Percentiles rank a stretch among this genome's conserved stretches.
Conservation (phyloP, 2,113 vertebrate species). For the Macquaria australasica region DNA sequence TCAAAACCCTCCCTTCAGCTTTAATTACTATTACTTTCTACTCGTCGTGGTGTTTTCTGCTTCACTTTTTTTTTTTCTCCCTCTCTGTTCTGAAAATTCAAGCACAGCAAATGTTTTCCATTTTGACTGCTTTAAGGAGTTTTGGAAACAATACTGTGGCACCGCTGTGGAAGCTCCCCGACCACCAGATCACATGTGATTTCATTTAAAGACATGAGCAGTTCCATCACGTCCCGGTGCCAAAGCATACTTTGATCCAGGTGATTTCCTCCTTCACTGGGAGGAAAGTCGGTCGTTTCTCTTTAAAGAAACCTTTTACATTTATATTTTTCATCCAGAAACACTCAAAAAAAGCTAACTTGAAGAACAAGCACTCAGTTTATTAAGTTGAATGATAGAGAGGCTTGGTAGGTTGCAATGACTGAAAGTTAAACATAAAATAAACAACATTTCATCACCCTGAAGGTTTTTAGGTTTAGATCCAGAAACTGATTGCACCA, state of each 20-base stretch:
- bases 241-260: slow-evolving; percentile 75
- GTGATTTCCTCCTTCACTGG: slow-evolving; percentile 69
- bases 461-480: slow-evolving; percentile 2
- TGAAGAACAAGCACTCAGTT: not conserved
- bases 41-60: slow-evolving; percentile 54
- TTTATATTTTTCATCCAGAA: slow-evolving; percentile 13
- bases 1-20: slow-evolving; percentile 61
- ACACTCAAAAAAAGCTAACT: not conserved
- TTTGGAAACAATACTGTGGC: slow-evolving; percentile 69
- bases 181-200: slow-evolving; percentile 73
- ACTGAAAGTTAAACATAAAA: not conserved
- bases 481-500: slow-evolving; percentile 16
- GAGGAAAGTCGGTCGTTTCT: not conserved
- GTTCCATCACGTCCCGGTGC: slow-evolving; percentile 63
- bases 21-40: slow-evolving; percentile 49
- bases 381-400: not conserved
- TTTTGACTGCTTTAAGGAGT: slow-evolving; percentile 63
- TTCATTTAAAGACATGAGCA: slow-evolving; percentile 69
- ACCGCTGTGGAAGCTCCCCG: slow-evolving; percentile 53
- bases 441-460: not conserved
- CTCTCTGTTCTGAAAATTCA: slow-evolving; percentile 22
- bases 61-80: not conserved
- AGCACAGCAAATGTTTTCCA: slow-evolving; percentile 77
- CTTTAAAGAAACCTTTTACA: slow-evolving; percentile 36
- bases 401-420: not conserved